Conservation (phyloP, 1,140 invertebrate genomes). For the Whitmania pigra region DNA sequence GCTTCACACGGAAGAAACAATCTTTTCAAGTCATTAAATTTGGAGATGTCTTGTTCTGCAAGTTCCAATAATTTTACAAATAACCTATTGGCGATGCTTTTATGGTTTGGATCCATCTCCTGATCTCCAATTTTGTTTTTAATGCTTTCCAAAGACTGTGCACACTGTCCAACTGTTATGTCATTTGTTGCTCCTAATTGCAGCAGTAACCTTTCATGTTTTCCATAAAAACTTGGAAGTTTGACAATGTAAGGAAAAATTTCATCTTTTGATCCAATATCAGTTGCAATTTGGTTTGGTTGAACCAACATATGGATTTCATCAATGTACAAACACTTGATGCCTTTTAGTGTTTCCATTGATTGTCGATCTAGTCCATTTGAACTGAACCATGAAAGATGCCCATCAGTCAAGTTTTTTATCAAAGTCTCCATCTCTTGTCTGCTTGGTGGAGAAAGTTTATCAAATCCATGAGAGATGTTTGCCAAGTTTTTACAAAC, state of each 20-base stretch:
- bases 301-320: constrained; percentile 20
- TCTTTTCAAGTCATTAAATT: constrained; percentile 14
- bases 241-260: constrained; percentile 28
- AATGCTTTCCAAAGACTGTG: constrained; percentile 23
- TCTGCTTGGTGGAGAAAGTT: no score
- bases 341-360: no score
- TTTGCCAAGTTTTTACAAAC: no score
- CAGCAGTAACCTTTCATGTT: constrained; percentile 29
- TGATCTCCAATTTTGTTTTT: constrained; percentile 21
- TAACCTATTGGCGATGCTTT: constrained; percentile 25
- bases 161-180: constrained; percentile 26
- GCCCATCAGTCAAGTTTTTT: no score
- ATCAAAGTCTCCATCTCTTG: no score
- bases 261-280: constrained; percentile 24
- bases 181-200: constrained; percentile 26
- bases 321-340: neutral
- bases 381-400: no score
- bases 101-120: constrained; percentile 27
- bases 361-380: no score
- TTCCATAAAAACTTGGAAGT: constrained; percentile 26
- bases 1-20: constrained; percentile 2
- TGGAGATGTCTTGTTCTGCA: neutral
- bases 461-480: no score
- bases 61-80: constrained; percentile 26
- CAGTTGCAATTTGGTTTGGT: constrained; percentile 26